Evolutionary conservation across 2,888 invertebrate genomes (phyloP).

Genomic region (Napeogenes sylphis): DNA sequence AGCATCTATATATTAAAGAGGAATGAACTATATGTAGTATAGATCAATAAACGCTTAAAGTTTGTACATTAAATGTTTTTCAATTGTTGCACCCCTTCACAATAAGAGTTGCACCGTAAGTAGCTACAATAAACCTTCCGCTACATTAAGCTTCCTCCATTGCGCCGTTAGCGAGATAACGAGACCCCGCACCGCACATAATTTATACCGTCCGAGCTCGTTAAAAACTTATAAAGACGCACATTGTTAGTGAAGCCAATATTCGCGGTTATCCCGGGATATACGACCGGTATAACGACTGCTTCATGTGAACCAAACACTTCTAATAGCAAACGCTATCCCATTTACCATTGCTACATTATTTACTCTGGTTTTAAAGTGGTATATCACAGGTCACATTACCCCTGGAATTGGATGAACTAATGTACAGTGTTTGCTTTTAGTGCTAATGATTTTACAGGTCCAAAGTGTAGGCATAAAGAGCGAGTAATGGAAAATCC

Average conservation of each 20-base stretch:
- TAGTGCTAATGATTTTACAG: conserved; percentile 16
- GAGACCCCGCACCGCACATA: conserved; percentile 75
- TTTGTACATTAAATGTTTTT: no score
- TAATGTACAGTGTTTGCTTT: conserved; percentile 6
- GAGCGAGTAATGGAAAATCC: conserved; percentile 67
- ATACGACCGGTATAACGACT: conserved; percentile 70
- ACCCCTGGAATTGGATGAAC: background rate
- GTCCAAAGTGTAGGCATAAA: conserved; percentile 31
- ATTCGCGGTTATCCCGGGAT: conserved; percentile 69
- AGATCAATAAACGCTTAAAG: no score
- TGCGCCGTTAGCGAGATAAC: conserved; percentile 75
- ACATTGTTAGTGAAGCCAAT: conserved; percentile 77
- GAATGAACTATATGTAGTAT: no score
- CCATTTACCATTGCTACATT: conserved; percentile 27
- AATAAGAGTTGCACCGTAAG: conserved; percentile 48
- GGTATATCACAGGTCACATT: no score
- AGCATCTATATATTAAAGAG: no score
- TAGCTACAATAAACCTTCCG: conserved; percentile 76
- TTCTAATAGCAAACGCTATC: conserved; percentile 40
- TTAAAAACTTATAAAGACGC: conserved; percentile 79
- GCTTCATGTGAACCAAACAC: conserved; percentile 44
- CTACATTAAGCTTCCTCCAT: conserved; percentile 76
- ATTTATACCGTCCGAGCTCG: conserved; percentile 77
- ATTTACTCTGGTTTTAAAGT: background rate
- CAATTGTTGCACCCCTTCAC: conserved; percentile 21